A percentile compares a stretch with the other conserved stretches of the same genome.
Conservation (phyloP, 2,113 vertebrate genomes). For the Maccullochella peelii region DNA sequence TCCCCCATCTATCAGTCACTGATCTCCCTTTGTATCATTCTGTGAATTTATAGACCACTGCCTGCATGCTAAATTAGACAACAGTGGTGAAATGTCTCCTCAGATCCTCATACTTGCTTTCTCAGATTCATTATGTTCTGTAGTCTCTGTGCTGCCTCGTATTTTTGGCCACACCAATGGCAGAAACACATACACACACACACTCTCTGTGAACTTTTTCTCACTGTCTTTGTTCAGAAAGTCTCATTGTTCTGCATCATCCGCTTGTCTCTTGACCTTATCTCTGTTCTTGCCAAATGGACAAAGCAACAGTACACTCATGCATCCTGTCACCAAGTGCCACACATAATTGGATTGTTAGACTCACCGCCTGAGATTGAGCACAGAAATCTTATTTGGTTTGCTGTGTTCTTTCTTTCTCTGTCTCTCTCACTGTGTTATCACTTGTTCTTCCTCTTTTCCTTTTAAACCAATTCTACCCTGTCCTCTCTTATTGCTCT, state of each 20-base stretch:
- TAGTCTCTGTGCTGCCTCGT: background rate
- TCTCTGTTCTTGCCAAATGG: constrained; percentile 53
- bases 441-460: constrained; percentile 42
- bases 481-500: constrained; percentile 47
- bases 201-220: constrained; percentile 2
- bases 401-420: constrained; percentile 40
- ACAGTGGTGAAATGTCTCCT: constrained; percentile 18
- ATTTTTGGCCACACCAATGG: background rate
- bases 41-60: constrained; percentile 30
- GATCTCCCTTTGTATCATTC: constrained; percentile 55
- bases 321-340: constrained; percentile 60
- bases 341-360: constrained; percentile 59
- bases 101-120: background rate
- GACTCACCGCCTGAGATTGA: constrained; percentile 40
- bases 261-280: constrained; percentile 51
- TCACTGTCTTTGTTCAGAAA: constrained; percentile 31
- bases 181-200: background rate
- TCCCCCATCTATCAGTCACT: constrained; percentile 71
- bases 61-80: constrained; percentile 50
- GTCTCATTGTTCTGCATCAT: constrained; percentile 49
- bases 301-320: constrained; percentile 64
- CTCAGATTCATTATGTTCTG: constrained; percentile 6
- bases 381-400: constrained; percentile 42
- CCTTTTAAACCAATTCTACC: constrained; percentile 45
- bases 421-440: constrained; percentile 46